Conservation (phyloP, 2,113 vertebrate genomes). For the Forbesichthys agassizii region DNA sequence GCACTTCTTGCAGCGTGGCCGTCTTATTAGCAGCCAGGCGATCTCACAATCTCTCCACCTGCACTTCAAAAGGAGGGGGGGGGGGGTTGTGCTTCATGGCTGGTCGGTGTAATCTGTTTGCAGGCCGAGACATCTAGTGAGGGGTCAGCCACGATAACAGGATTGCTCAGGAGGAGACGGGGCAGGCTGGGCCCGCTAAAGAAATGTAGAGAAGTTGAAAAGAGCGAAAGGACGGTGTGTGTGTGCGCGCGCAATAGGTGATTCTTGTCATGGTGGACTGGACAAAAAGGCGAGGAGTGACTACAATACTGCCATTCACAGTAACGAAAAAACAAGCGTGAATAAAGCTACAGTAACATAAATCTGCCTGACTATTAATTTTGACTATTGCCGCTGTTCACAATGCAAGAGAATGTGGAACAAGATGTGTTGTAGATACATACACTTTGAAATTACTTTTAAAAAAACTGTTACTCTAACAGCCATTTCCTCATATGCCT, state of each 20-base stretch:
- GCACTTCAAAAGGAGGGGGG: constrained; percentile 35
- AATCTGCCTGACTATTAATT: too few relatives aligned
- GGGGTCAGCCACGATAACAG: constrained; percentile 70
- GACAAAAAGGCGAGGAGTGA: constrained; percentile 1
- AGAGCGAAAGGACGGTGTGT: neutral
- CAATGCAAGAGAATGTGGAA: too few relatives aligned
- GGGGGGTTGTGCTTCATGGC: constrained; percentile 48
- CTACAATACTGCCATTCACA: neutral
- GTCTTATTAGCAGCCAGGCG: constrained; percentile 66
- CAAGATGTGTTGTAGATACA: too few relatives aligned
- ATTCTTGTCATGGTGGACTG: constrained; percentile 15
- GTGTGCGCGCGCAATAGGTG: constrained; percentile 1
- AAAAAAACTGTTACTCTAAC: too few relatives aligned
- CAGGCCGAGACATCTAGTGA: constrained; percentile 65
- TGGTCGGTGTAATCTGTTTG: constrained; percentile 70
- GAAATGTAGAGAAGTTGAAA: constrained; percentile 36
- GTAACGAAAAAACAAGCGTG: too few relatives aligned
- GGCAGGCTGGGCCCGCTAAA: constrained; percentile 22
- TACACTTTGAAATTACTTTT: too few relatives aligned
- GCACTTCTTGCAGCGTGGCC: neutral
- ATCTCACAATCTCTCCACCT: constrained; percentile 56
- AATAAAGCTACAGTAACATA: too few relatives aligned
- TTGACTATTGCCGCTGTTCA: too few relatives aligned
- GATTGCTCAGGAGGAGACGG: constrained; percentile 60
- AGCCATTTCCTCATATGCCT: too few relatives aligned